Evolutionary conservation across 2,888 invertebrate genomes (phyloP).

Genomic region (Chymomyza caudatula): DNA sequence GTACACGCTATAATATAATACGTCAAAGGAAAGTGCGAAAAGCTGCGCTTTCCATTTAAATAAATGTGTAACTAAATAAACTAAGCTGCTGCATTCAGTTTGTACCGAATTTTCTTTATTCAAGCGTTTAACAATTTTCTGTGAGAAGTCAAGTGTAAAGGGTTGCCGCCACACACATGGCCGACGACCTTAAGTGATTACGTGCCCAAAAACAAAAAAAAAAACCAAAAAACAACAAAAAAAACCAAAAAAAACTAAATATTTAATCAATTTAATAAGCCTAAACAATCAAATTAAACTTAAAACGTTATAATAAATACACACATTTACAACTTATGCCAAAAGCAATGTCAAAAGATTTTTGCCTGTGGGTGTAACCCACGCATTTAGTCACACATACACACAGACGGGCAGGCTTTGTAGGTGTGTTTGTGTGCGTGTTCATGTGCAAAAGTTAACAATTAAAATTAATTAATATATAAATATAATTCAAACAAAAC

Average conservation of each 20-base stretch:
- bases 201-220: too few species aligned
- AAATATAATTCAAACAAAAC: neutral
- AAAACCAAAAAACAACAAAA: too few species aligned
- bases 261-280: too few species aligned
- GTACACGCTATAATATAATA: too few species aligned
- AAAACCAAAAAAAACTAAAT: too few species aligned
- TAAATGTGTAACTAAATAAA: neutral
- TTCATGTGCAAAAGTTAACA: neutral
- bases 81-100: neutral
- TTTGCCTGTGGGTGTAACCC: neutral
- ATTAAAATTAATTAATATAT: neutral
- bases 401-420: neutral
- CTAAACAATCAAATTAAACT: neutral
- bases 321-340: too few species aligned
- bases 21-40: neutral
- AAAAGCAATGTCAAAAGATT: neutral
- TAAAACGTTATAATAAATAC: neutral
- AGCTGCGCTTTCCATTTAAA: neutral
- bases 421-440: slow-evolving; percentile 1
- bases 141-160: too few species aligned
- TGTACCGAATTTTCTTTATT: neutral
- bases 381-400: neutral
- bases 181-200: too few species aligned
- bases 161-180: too few species aligned
- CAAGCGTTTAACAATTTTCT: neutral